These are phyloP conservation scores for Garra rufa DNA, from an alignment of 2,113 vertebrate species.

Conservation along the genomic window DNA sequence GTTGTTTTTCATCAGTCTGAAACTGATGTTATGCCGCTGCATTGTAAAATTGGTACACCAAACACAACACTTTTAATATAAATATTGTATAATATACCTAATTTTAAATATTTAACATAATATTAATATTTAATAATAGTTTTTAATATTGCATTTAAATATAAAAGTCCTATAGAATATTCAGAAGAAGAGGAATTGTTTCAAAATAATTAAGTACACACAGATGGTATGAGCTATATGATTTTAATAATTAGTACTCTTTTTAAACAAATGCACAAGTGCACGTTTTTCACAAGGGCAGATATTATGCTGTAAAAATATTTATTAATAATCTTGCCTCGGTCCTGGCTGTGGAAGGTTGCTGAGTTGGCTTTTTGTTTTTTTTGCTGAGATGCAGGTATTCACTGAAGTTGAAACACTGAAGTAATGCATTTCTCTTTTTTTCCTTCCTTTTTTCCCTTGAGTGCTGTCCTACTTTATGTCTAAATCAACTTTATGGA, in stretches of 20 bases:
- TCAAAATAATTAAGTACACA: neutral
- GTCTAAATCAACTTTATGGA: neutral
- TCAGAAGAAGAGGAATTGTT: neutral
- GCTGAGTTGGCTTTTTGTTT: conserved; percentile 66
- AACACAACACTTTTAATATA: neutral
- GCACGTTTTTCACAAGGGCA: neutral
- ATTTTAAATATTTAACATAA: neutral
- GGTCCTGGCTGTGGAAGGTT: conserved; percentile 60
- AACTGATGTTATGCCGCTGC: neutral
- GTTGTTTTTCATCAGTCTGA: conserved; percentile 23
- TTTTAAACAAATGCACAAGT: neutral
- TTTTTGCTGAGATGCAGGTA: conserved; percentile 65
- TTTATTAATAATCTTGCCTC: conserved; percentile 62
- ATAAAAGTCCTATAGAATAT: neutral
- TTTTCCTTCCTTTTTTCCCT: neutral
- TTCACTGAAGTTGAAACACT: conserved; percentile 61
- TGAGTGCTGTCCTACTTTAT: conserved; percentile 22
- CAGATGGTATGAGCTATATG: neutral
- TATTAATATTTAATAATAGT: neutral
- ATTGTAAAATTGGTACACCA: neutral
- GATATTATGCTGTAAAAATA: conserved; percentile 61
- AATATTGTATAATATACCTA: neutral
- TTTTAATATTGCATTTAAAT: conserved; percentile 2
- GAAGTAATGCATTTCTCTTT: conserved; percentile 59
- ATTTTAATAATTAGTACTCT: neutral